phyloP scores from a whole-genome alignment of 2,113 vertebrate species.

The Cettia cetti region DNA sequence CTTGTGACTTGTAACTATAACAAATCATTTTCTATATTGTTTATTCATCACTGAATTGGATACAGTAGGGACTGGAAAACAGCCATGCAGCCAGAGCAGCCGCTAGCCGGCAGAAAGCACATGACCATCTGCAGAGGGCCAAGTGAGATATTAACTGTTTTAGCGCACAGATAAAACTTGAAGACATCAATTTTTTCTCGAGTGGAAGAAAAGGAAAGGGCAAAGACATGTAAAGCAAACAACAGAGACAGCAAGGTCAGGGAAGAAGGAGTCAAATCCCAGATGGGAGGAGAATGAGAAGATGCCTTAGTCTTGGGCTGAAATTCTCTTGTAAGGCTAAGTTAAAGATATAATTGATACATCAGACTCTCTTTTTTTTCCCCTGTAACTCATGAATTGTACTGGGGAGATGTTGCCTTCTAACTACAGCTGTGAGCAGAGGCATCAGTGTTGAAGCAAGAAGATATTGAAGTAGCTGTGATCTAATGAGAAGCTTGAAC shows the following conservation, averaged over 20 bases:
- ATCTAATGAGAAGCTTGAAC: background rate
- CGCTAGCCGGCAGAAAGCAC: rapidly evolving
- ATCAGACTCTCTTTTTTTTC: rapidly evolving
- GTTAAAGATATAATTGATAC: background rate
- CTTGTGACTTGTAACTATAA: background rate
- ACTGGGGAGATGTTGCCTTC: background rate
- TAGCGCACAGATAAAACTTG: background rate
- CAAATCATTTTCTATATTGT: background rate
- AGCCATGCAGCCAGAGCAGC: background rate
- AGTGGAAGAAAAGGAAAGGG: background rate
- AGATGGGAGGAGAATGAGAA: background rate
- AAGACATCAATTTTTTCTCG: background rate
- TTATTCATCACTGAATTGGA: background rate
- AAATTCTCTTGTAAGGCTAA: background rate
- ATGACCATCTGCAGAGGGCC: rapidly evolving
- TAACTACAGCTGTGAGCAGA: background rate
- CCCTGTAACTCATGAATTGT: background rate
- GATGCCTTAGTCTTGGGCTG: background rate
- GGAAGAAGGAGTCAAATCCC: background rate
- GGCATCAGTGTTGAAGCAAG: background rate
- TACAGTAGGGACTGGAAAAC: background rate
- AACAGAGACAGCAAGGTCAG: background rate
- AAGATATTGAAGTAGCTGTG: background rate
- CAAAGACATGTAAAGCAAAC: background rate
- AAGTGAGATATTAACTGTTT: rapidly evolving